Percentiles rank a stretch among this genome's conserved stretches.
Evolutionary conservation across 2,797 vertebrate genomes (phyloP).

Genomic region (Pseudopleuronectes americanus): DNA sequence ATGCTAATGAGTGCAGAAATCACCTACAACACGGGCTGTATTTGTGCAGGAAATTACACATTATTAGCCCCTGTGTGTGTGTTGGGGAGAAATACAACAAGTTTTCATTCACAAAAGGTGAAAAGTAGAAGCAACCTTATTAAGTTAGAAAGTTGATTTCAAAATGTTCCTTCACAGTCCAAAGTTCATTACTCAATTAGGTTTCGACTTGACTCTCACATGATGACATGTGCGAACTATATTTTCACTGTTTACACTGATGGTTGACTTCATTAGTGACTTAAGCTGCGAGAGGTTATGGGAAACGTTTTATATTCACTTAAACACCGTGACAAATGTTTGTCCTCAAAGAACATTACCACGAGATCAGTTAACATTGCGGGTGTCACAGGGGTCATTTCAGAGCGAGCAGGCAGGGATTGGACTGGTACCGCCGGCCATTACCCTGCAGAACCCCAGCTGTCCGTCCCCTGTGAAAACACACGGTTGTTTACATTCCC

Average conservation of each 20-base stretch:
- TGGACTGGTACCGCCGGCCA: constrained; percentile 54
- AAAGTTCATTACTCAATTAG: not conserved
- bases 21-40: not conserved
- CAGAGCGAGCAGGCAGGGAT: constrained; percentile 27
- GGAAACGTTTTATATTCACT: constrained; percentile 45
- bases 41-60: not conserved
- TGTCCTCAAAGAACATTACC: constrained; percentile 45
- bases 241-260: constrained; percentile 25
- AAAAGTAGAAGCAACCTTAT: too few relatives aligned
- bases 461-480: constrained; percentile 68
- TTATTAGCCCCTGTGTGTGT: too few relatives aligned
- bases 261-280: constrained; percentile 39
- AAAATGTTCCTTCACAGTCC: too few relatives aligned
- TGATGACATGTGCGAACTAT: constrained; percentile 21
- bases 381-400: constrained; percentile 53
- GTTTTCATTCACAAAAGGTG: too few relatives aligned
- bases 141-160: too few relatives aligned
- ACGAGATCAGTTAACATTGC: constrained; percentile 57
- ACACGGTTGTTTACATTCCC: constrained; percentile 76
- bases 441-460: constrained; percentile 66
- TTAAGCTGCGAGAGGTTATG: constrained; percentile 36
- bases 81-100: too few relatives aligned
- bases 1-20: constrained; percentile 5
- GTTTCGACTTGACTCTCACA: constrained; percentile 25
- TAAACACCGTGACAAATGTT: constrained; percentile 54